Evolutionary conservation across 2,888 invertebrate genomes (phyloP), one percentile per base, ranked within the genome.

Genomic region (Spialia ferax): DNA sequence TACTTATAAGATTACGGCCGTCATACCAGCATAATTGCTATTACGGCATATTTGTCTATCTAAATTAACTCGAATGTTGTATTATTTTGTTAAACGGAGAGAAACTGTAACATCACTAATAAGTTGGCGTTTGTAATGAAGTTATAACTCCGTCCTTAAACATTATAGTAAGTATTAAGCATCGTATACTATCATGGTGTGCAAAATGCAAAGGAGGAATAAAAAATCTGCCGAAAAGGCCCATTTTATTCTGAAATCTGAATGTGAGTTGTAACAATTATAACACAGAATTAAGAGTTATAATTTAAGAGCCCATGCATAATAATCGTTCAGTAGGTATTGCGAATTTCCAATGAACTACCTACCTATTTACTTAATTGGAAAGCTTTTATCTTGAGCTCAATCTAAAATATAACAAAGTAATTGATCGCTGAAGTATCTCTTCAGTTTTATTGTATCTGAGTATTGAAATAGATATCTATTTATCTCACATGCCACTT

Each of bases 1-100:
- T 38, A 1, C n/a, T n/a, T n/a, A 26, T 45, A 45, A 7, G 15
- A 45, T 45, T 45, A 45, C 45, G 15, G 15, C 18, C 7, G 5
- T 15, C 15, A 45, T 7, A 45, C n/a, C 15, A 45, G 18, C 45
- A 45, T 15, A 42, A 15, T 42, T 42, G 7, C 15, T n/a, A 38
- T 38, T 7, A 42, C 32, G 56, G 32, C 2, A 35, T 32, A 56
- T 54, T 54, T n/a, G 56, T 35, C 11, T 35, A 56, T 8, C 32
- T 0, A 35, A 56, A 56, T 56, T 56, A 56, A 56, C 56, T 18
- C 18, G 4, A 42, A n/a, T 56, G 20, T 18, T 8, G 32, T 35
- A 32, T 56, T 56, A 56, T 32, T 56, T 32, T 32, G 10, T 11
- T 35, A 10, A 20, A 35, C 6, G 32, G 8, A 32, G 8, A 10